A percentile compares a stretch with the other conserved stretches of the same genome.
phyloP scores from a whole-genome alignment of 1,140 invertebrate genomes.

The Drosophila rhopaloa region DNA sequence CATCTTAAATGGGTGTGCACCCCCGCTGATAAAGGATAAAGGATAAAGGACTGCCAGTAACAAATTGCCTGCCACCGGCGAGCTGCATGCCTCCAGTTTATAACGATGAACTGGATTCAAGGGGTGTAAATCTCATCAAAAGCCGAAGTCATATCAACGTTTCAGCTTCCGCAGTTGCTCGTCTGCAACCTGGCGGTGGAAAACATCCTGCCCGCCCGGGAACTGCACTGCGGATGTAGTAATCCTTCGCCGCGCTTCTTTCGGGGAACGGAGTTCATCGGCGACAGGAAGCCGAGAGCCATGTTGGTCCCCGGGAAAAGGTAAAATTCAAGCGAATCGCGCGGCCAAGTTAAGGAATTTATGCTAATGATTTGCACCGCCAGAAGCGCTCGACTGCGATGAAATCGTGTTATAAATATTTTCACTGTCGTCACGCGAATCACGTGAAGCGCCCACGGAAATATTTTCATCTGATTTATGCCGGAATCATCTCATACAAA shows the following conservation, averaged over 20 bases:
- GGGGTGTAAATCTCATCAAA: conserved; percentile 68
- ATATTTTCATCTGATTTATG: conserved; percentile 34
- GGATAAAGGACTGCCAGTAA: conserved; percentile 25
- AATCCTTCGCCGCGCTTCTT: conserved; percentile 12
- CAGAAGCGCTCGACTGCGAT: conserved; percentile 33
- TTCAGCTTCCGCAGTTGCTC: conserved; percentile 49
- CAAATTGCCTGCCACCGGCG: conserved; percentile 51
- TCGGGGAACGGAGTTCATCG: conserved; percentile 16
- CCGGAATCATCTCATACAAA: background rate
- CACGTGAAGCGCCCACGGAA: conserved; percentile 12
- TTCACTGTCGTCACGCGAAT: conserved; percentile 32
- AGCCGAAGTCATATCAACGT: conserved; percentile 57
- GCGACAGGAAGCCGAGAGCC: conserved; percentile 49
- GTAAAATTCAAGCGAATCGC: conserved; percentile 29
- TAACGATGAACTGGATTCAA: conserved; percentile 58
- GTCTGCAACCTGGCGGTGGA: conserved; percentile 4
- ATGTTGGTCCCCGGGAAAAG: conserved; percentile 9
- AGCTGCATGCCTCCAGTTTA: conserved; percentile 46
- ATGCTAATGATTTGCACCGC: conserved; percentile 71
- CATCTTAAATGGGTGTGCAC: conserved; percentile 5
- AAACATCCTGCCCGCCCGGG: conserved; percentile 40
- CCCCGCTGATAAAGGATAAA: conserved; percentile 4
- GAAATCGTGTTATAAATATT: conserved; percentile 50
- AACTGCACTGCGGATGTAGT: conserved; percentile 49
- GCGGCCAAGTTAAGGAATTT: conserved; percentile 62